Evolutionary conservation across 1,140 invertebrate genomes (phyloP), one percentile per base, ranked within the genome.

Genomic region (Sitodiplosis mosellana): DNA sequence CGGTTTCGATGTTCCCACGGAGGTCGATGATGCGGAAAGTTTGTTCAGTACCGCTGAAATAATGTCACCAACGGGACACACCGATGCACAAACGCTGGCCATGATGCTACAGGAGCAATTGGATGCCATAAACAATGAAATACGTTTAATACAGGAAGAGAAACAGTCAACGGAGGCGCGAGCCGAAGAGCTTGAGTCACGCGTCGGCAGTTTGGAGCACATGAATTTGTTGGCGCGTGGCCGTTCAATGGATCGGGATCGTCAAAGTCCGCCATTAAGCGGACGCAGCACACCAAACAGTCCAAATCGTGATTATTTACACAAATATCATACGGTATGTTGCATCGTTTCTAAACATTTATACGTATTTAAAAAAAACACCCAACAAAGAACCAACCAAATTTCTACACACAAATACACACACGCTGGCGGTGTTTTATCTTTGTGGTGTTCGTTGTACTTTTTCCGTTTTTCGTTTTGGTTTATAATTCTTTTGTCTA

Each of bases 101-200:
- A 75, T 96, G 55, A 97, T 99, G 89, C 72, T 99, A 50, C 96
- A 99, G 68, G 93, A 99, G 64, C 94, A 99, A 66, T 70, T 99
- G 42, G 94, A 99, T 70, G 96, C 95, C 53, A 99, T 99, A 57
- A 99, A 99, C 69, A 96, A 96, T 63, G 96, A 99, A 74, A 99
- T 99, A 54, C 64, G 77, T 53, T 69, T 95, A 55, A 95, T 96
- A 42, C 89, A 99, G 74, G 94, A 99, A 70, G 95, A 99, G 70
- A 99, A 99, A 63, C 90, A 99, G 66, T 92, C 79, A 58, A 94
- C 90, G 2, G 95, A 99, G 67, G 87, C 92, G 1, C 63, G 93
- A 46, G 94, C 94, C 1, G 95, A 99, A 67, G 93, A 98, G 65
- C 69, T 99, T 33, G 95, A 99, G 66, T 93, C 89, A 49, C 76